Percentiles rank a stretch among this genome's conserved stretches.
These are phyloP conservation scores for Spheniscus humboldti DNA, from an alignment of 2,797 vertebrate genomes.

Conservation along the genomic window DNA sequence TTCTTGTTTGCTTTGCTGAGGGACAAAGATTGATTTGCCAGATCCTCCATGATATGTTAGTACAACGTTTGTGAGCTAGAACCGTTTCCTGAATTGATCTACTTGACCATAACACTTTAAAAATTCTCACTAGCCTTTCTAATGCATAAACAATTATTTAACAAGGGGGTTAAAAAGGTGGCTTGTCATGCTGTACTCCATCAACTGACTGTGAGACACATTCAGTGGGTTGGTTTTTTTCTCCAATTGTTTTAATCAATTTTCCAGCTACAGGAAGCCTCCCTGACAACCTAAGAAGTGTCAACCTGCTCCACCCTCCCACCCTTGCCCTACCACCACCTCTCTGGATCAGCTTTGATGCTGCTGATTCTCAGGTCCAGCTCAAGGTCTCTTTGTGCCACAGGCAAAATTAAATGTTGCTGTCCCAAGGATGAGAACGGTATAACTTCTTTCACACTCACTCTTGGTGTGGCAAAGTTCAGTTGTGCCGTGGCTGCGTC, in stretches of 20 bases:
- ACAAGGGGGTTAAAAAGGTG: neutral
- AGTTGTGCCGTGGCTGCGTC: rapidly evolving
- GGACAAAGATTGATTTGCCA: neutral
- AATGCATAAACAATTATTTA: neutral
- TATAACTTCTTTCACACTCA: neutral
- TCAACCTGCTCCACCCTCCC: neutral
- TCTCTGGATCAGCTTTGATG: neutral
- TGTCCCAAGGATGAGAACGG: neutral
- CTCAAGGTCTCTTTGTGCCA: neutral
- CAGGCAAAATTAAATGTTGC: neutral
- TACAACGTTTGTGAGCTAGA: neutral
- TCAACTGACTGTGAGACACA: neutral
- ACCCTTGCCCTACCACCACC: neutral
- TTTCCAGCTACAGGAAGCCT: neutral
- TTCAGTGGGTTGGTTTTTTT: neutral
- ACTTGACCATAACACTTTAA: neutral
- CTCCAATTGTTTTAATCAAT: neutral
- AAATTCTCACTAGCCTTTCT: neutral
- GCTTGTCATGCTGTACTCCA: neutral
- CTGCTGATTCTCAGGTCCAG: neutral
- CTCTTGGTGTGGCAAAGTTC: neutral
- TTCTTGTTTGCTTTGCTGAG: neutral
- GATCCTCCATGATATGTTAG: neutral
- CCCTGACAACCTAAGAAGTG: neutral
- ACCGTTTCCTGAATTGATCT: neutral